Evolutionary conservation across 2,888 invertebrate genomes (phyloP), one percentile per base, ranked within the genome.

Genomic region (Ceramica pisi): DNA sequence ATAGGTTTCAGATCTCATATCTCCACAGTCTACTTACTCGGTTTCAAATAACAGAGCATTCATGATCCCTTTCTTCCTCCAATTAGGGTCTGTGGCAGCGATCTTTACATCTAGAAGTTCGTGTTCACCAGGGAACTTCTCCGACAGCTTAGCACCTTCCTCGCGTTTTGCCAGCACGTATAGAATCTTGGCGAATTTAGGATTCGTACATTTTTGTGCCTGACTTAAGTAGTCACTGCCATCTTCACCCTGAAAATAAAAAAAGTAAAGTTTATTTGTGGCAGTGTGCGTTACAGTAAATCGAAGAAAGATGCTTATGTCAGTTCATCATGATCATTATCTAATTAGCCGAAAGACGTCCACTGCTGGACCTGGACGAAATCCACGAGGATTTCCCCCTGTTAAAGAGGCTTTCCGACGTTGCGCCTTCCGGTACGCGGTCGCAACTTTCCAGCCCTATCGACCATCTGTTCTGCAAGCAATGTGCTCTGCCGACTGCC

Each of bases 51-150:
- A 91, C 19, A 98, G 93, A 26, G 95, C 94, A 78, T 97, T 97
- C 84, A 97, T 97, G 72, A 98, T 96, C 4, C 98, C 98, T 79
- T 96, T 95, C 61, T 97, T 97, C 77, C 97, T 94, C 96, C 97
- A 97, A 19, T 93, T 93, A 0, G 95, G 95, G 82, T 98, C 97
- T 1, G 97, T 97, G 0, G 97, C 97, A 0, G 97, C 93, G 48
- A 98, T 97, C 86, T 97, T 97, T 19, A 97, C 93, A 64, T 97
- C 97, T 63, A 97, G 92, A 53, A 97, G 89, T 48, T 94, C 94
- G 41, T 96, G 87, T 1, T 96, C 94, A 6, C 95, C 93, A 0
- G 97, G 97, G 84, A 95, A 97, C 84, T 94, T 96, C 75, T 94
- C 94, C 90, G 97, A 96, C 0, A 97, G 92, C 67, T 96, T 96